These are phyloP conservation scores for Sphyrna mokarran DNA, from an alignment of 2,113 vertebrate genomes.

Conservation along the genomic window DNA sequence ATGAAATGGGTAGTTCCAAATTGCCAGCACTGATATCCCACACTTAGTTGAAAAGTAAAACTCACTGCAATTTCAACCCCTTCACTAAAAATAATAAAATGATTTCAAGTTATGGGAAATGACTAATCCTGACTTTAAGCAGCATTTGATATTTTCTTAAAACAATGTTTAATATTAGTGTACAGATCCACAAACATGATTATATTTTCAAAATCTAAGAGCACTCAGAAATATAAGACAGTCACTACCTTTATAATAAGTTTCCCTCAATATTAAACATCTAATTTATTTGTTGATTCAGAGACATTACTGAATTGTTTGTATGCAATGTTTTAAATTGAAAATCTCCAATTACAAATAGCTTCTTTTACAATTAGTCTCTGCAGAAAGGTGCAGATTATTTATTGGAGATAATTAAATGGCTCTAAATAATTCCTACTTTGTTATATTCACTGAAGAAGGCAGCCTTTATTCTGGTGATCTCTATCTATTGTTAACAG, in stretches of 20 bases:
- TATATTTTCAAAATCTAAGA: background rate
- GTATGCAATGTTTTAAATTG: background rate
- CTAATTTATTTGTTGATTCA: slow-evolving; percentile 4
- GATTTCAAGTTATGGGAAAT: background rate
- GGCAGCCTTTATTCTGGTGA: background rate
- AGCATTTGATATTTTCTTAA: background rate
- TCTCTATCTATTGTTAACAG: background rate
- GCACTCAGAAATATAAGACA: background rate
- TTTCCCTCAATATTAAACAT: background rate
- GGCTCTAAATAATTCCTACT: background rate
- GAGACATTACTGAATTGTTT: slow-evolving; percentile 14
- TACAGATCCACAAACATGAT: background rate
- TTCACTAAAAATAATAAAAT: background rate
- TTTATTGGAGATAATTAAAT: slow-evolving; percentile 19
- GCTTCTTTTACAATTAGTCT: background rate
- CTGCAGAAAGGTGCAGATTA: background rate
- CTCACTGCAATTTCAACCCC: background rate
- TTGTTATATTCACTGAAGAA: background rate
- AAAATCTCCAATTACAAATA: background rate
- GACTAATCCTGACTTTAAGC: background rate
- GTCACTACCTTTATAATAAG: background rate
- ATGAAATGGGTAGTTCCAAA: background rate
- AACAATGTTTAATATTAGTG: background rate
- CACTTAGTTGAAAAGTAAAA: background rate
- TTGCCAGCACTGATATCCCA: background rate